Evolutionary conservation across 2,797 vertebrate species (phyloP).

Genomic region (Poecile montanus): DNA sequence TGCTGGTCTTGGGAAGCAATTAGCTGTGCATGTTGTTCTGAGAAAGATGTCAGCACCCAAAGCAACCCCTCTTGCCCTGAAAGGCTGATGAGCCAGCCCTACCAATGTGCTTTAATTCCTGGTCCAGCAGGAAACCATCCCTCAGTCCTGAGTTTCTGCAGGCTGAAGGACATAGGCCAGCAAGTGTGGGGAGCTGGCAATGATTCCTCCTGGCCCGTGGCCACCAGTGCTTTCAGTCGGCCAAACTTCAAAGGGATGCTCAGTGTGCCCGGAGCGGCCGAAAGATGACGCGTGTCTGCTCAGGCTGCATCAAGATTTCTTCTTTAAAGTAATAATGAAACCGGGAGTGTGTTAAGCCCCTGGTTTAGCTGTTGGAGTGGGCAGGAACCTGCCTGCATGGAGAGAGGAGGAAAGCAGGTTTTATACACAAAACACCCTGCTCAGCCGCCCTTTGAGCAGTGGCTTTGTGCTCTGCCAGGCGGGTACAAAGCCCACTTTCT

Average conservation of each 20-base stretch:
- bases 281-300: constrained; percentile 34
- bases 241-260: constrained; percentile 45
- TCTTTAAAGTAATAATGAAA: constrained; percentile 9
- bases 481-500: constrained; percentile 36
- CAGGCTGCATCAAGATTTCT: background rate
- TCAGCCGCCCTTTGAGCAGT: constrained; percentile 27
- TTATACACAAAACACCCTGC: background rate
- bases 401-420: constrained; percentile 23
- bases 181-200: background rate
- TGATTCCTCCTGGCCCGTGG: background rate
- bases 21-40: constrained; percentile 27
- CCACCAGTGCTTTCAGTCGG: background rate
- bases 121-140: background rate
- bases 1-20: constrained; percentile 44
- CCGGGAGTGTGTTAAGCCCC: background rate
- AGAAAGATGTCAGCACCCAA: constrained; percentile 14
- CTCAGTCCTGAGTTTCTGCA: background rate
- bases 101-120: background rate
- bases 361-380: constrained; percentile 13
- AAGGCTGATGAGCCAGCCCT: constrained; percentile 21
- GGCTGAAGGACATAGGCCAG: background rate
- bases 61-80: constrained; percentile 15
- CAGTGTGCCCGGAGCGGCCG: rapidly evolving
- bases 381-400: background rate
- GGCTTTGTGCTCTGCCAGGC: constrained; percentile 53